A percentile compares a stretch with the other conserved stretches of the same genome.
phyloP scores from a whole-genome alignment of 2,113 vertebrate species.

The Plectropomus leopardus region DNA sequence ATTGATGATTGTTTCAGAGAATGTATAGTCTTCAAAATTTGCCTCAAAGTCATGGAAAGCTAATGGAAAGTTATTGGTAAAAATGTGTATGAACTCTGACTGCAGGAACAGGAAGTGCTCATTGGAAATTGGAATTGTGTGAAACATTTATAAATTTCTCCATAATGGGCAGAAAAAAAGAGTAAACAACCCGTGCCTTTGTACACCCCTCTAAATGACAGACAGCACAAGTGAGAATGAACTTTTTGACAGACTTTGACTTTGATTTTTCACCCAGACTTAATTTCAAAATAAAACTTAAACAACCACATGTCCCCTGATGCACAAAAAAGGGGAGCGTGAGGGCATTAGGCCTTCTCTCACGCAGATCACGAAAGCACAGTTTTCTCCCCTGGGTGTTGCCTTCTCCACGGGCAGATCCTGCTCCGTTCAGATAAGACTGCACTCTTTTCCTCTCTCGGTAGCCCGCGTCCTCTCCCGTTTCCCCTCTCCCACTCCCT shows the following conservation, averaged over 20 bases:
- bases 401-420: conserved; percentile 50
- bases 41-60: too few relatives aligned
- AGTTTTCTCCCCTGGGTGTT: conserved; percentile 42
- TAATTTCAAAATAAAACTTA: conserved; percentile 5
- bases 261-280: background rate
- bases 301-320: conserved; percentile 12
- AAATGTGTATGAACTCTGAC: too few relatives aligned
- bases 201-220: too few relatives aligned
- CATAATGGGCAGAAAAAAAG: too few relatives aligned
- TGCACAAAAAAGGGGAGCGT: background rate
- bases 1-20: too few relatives aligned
- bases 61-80: too few relatives aligned
- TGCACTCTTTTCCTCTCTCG: conserved; percentile 16
- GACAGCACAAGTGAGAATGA: background rate
- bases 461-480: conserved; percentile 11
- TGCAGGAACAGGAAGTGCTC: background rate
- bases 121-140: background rate
- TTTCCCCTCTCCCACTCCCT: conserved; percentile 19
- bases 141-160: too few relatives aligned
- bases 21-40: too few relatives aligned
- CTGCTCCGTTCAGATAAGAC: conserved; percentile 76
- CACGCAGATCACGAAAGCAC: conserved; percentile 30
- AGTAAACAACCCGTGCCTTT: too few relatives aligned
- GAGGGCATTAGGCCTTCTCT: conserved; percentile 37
- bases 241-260: background rate